phyloP scores from a whole-genome alignment of 2,888 invertebrate species.

The Lasioglossum figueresi region DNA sequence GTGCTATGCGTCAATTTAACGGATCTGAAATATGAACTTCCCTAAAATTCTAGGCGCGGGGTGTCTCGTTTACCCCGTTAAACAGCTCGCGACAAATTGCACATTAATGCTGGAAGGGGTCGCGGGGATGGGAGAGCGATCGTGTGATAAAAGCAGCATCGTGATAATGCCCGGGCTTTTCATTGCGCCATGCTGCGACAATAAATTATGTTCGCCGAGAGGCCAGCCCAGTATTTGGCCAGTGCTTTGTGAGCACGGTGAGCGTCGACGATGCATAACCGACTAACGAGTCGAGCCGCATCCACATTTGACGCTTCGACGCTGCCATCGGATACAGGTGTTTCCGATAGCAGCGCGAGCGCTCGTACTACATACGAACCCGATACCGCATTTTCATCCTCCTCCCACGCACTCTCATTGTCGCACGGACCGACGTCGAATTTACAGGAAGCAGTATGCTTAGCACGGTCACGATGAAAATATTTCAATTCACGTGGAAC shows the following conservation, averaged over 20 bases:
- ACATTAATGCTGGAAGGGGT: conserved; percentile 36
- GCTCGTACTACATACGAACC: not conserved
- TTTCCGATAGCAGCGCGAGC: conserved; percentile 40
- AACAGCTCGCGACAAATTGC: conserved; percentile 52
- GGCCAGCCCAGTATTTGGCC: conserved; percentile 49
- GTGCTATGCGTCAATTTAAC: not conserved
- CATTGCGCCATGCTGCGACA: conserved; percentile 45
- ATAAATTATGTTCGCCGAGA: conserved; percentile 60
- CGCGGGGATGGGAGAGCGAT: not conserved
- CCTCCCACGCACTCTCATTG: not conserved
- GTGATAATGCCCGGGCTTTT: conserved; percentile 59
- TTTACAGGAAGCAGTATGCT: conserved; percentile 43
- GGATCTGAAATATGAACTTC: conserved; percentile 24
- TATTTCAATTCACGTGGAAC: conserved; percentile 18
- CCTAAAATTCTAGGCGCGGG: conserved; percentile 23
- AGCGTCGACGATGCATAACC: conserved; percentile 56
- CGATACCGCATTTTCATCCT: conserved; percentile 32
- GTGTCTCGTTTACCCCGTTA: conserved; percentile 29
- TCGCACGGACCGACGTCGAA: conserved; percentile 1
- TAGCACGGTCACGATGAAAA: conserved; percentile 31
- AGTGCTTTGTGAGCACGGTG: conserved; percentile 50
- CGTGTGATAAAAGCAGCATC: conserved; percentile 50
- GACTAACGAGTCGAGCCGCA: conserved; percentile 55
- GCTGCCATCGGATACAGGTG: conserved; percentile 58
- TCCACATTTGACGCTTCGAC: conserved; percentile 56